Conservation (phyloP, 2,888 invertebrate genomes). For the Teleogryllus oceanicus region DNA sequence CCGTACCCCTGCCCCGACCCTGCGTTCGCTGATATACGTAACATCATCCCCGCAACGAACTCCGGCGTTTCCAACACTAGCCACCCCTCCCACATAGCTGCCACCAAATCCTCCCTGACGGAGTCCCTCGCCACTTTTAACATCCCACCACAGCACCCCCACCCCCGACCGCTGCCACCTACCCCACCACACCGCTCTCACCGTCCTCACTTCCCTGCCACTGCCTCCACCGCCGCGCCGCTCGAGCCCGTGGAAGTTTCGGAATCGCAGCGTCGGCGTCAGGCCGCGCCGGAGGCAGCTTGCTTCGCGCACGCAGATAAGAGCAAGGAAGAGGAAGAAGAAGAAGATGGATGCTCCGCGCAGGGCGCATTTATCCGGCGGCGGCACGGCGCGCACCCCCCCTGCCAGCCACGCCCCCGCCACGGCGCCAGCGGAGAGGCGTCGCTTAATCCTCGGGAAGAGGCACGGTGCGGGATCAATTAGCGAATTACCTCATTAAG, state of each 20-base stretch:
- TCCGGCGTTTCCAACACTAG: too few species aligned
- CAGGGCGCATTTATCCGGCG: not conserved
- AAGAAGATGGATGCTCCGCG: not conserved
- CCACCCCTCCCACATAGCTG: too few species aligned
- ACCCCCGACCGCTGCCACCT: too few species aligned
- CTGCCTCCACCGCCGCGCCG: too few species aligned
- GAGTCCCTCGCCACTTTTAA: too few species aligned
- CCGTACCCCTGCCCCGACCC: too few species aligned
- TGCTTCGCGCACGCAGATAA: conserved; percentile 18
- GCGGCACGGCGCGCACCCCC: not conserved
- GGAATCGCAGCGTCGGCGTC: not conserved
- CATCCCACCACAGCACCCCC: too few species aligned
- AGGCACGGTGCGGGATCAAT: conserved; percentile 4
- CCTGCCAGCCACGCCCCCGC: not conserved
- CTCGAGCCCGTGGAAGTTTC: not conserved
- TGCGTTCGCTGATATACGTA: too few species aligned
- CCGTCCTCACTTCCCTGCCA: too few species aligned
- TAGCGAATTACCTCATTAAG: conserved; percentile 18
- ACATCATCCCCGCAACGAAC: too few species aligned
- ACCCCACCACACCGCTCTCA: too few species aligned
- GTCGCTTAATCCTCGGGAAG: conserved; percentile 9
- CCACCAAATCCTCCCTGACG: too few species aligned
- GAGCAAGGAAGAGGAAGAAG: not conserved
- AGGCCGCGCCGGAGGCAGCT: not conserved
- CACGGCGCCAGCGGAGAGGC: not conserved